phyloP scores from a whole-genome alignment of 2,113 vertebrate species.

The Sphaerodactylus townsendi region DNA sequence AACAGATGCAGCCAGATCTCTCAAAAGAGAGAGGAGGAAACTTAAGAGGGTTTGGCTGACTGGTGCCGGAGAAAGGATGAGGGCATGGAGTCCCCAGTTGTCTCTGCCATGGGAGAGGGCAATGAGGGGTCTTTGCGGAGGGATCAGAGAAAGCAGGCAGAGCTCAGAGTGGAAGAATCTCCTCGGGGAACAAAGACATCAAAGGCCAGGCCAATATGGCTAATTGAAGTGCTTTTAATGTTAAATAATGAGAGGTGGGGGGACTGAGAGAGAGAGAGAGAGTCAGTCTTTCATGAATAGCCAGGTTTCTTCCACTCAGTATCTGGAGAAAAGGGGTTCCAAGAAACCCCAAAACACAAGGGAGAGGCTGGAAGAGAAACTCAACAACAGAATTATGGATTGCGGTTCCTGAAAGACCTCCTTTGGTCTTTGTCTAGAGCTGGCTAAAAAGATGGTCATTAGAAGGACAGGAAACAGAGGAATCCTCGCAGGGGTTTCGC shows the following conservation, averaged over 20 bases:
- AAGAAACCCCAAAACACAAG: background rate
- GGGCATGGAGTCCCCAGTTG: slow-evolving; percentile 32
- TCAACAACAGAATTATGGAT: fast-evolving
- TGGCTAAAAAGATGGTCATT: background rate
- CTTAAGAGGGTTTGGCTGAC: slow-evolving; percentile 1
- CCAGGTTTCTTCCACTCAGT: slow-evolving; percentile 49
- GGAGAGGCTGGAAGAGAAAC: no score
- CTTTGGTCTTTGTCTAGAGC: fast-evolving
- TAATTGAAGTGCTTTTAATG: slow-evolving; percentile 45
- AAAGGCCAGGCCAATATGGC: slow-evolving; percentile 50
- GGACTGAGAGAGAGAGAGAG: no score
- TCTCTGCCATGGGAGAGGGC: background rate
- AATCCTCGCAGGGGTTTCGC: no score
- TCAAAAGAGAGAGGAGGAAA: background rate
- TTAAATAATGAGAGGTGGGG: slow-evolving; percentile 37
- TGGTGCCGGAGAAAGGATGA: slow-evolving; percentile 53
- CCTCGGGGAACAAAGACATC: slow-evolving; percentile 58
- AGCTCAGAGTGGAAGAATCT: slow-evolving; percentile 27
- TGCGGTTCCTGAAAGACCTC: background rate
- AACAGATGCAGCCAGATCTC: slow-evolving; percentile 52
- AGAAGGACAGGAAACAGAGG: background rate
- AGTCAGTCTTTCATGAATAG: slow-evolving; percentile 24
- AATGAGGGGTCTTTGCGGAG: slow-evolving; percentile 53
- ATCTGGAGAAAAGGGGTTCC: background rate
- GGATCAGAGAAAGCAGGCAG: slow-evolving; percentile 56